Evolutionary conservation across 92 coral and sea anemone genomes (phyloP).

Genomic region (Epizoanthus fatuus): DNA sequence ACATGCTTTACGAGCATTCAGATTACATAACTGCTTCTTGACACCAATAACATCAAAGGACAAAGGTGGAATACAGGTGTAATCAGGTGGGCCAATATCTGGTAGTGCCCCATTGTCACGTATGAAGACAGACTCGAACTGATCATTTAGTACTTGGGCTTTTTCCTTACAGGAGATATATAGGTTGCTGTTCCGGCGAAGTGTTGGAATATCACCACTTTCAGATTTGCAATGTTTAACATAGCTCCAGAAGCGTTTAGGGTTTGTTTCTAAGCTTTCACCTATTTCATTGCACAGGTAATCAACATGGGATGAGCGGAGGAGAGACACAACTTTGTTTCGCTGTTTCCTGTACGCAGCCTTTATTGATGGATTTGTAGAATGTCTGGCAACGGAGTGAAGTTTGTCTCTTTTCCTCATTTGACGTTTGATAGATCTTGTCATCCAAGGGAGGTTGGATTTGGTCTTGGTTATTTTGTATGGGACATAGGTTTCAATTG

Average conservation of each 20-base stretch:
- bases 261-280: constrained; percentile 26
- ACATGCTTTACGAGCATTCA: not conserved
- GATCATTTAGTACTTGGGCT: constrained; percentile 40
- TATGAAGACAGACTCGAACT: constrained; percentile 35
- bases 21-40: constrained; percentile 11
- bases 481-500: not conserved
- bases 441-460: constrained; percentile 10
- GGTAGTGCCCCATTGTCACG: constrained; percentile 31
- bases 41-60: constrained; percentile 2
- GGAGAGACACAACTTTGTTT: constrained; percentile 29
- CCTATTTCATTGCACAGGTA: constrained; percentile 23
- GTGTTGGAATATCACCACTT: constrained; percentile 26
- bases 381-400: constrained; percentile 2
- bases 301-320: constrained; percentile 10
- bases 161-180: constrained; percentile 37
- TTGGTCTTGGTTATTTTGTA: constrained; percentile 9
- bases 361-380: not conserved
- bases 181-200: not conserved
- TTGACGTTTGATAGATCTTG: constrained; percentile 5
- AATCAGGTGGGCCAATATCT: constrained; percentile 3
- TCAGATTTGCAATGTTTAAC: constrained; percentile 25
- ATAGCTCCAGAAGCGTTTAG: constrained; percentile 34
- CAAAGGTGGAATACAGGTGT: not conserved
- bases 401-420: constrained; percentile 15
- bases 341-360: constrained; percentile 14